Conservation (phyloP, 1,140 invertebrate species). For the Anastrepha ludens region DNA sequence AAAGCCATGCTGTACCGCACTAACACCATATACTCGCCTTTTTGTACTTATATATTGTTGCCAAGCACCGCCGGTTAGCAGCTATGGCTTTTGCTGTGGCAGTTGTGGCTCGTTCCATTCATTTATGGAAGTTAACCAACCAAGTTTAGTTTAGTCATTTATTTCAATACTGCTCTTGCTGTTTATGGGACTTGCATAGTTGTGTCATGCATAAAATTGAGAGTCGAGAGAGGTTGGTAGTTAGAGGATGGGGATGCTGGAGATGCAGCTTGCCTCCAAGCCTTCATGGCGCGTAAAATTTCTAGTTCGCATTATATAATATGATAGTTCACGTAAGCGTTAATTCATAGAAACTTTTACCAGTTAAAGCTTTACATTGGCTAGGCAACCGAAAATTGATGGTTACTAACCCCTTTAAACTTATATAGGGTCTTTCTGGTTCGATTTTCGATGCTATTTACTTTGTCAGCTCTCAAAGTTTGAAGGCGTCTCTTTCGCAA, state of each 20-base stretch:
- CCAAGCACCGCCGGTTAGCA: not conserved
- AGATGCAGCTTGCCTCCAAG: not conserved
- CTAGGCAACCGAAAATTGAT: too few species aligned
- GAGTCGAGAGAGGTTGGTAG: not conserved
- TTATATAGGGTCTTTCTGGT: not conserved
- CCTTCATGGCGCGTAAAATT: not conserved
- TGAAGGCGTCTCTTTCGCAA: not conserved
- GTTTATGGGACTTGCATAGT: not conserved
- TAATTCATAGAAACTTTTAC: too few species aligned
- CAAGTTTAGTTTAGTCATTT: not conserved
- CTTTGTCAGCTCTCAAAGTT: not conserved
- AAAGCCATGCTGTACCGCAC: too few species aligned
- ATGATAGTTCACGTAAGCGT: too few species aligned
- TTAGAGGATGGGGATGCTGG: not conserved
- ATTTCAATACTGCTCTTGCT: not conserved
- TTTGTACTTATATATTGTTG: not conserved
- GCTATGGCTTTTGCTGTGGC: not conserved
- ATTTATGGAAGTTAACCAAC: not conserved
- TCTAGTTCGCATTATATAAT: too few species aligned
- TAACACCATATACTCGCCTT: too few species aligned
- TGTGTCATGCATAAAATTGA: not conserved
- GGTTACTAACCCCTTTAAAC: too few species aligned
- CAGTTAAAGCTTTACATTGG: too few species aligned
- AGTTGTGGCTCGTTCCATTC: not conserved
- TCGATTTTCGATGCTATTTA: not conserved